Percentiles rank a stretch among this genome's conserved stretches.
Conservation (phyloP, 2,797 vertebrate genomes). For the Crenichthys baileyi region DNA sequence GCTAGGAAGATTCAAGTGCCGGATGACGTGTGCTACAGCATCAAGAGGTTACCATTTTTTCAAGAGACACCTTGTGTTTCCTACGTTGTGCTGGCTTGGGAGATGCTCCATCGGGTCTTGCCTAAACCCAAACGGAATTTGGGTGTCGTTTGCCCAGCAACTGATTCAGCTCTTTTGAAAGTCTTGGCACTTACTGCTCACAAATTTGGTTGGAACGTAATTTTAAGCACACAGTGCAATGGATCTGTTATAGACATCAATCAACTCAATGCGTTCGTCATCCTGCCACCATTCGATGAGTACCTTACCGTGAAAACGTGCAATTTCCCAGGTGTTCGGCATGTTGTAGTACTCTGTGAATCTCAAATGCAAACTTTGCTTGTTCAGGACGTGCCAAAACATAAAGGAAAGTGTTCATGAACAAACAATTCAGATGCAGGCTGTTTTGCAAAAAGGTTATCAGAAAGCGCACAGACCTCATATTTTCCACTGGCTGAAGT, state of each 20-base stretch:
- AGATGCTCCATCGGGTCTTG: conserved; percentile 78
- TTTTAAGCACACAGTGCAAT: conserved; percentile 45
- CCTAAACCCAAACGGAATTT: conserved; percentile 72
- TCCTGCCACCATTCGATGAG: conserved; percentile 78
- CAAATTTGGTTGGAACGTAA: conserved; percentile 74
- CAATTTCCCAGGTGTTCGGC: conserved; percentile 60
- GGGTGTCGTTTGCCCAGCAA: conserved; percentile 66
- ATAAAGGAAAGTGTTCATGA: conserved; percentile 71
- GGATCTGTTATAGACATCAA: conserved; percentile 42
- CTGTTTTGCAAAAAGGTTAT: conserved; percentile 80
- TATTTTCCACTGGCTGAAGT: conserved; percentile 79
- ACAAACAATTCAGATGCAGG: conserved; percentile 71
- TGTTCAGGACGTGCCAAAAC: conserved; percentile 47
- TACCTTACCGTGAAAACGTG: conserved; percentile 59
- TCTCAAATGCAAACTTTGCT: conserved; percentile 46
- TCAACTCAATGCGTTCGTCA: conserved; percentile 71
- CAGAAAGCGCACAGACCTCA: conserved; percentile 68
- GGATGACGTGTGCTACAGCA: conserved; percentile 80
- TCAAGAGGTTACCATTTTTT: conserved; percentile 78
- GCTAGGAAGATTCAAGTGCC: conserved; percentile 78
- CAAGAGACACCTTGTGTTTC: conserved; percentile 83
- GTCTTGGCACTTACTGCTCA: conserved; percentile 63
- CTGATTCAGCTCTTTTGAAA: conserved; percentile 70
- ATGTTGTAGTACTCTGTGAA: conserved; percentile 78
- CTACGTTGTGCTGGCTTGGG: conserved; percentile 84